A percentile compares a stretch with the other conserved stretches of the same genome.
phyloP scores from a whole-genome alignment of 2,888 invertebrate species.

The Achlya flavicornis region DNA sequence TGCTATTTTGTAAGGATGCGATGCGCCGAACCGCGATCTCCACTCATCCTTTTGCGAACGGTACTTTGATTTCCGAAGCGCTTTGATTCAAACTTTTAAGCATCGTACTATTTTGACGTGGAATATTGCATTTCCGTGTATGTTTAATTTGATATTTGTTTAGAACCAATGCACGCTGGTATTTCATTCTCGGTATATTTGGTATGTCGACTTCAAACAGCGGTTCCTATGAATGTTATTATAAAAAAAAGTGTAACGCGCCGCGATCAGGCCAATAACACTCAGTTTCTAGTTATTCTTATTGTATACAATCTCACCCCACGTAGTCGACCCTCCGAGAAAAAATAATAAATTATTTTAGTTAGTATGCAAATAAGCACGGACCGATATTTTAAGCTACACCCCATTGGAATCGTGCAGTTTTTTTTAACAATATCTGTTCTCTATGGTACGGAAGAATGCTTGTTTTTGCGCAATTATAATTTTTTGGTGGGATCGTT shows the following conservation, averaged over 20 bases:
- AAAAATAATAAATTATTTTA: constrained; percentile 85
- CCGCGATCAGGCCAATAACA: constrained; percentile 77
- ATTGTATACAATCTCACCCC: constrained; percentile 74
- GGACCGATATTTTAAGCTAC: constrained; percentile 80
- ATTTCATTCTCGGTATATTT: constrained; percentile 48
- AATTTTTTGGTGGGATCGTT: constrained; percentile 21
- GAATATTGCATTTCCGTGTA: constrained; percentile 78
- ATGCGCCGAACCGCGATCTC: constrained; percentile 54
- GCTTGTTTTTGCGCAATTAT: constrained; percentile 18
- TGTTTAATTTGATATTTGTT: constrained; percentile 74
- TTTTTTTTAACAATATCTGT: constrained; percentile 67
- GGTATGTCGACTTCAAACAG: constrained; percentile 53
- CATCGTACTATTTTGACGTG: constrained; percentile 71
- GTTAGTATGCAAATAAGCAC: constrained; percentile 83
- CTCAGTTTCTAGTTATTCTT: constrained; percentile 77
- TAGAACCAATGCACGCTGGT: constrained; percentile 50
- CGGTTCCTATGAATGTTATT: constrained; percentile 58
- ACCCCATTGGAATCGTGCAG: constrained; percentile 74
- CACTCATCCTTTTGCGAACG: constrained; percentile 72
- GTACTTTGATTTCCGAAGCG: constrained; percentile 77
- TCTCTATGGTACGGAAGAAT: constrained; percentile 71
- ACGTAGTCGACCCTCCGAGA: constrained; percentile 74
- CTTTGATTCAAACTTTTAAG: constrained; percentile 81
- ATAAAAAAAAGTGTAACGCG: constrained; percentile 56
- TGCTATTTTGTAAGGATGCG: constrained; percentile 80